Evolutionary conservation across 2,797 vertebrate species (phyloP).

Genomic region (Pseudochirops cupreus): DNA sequence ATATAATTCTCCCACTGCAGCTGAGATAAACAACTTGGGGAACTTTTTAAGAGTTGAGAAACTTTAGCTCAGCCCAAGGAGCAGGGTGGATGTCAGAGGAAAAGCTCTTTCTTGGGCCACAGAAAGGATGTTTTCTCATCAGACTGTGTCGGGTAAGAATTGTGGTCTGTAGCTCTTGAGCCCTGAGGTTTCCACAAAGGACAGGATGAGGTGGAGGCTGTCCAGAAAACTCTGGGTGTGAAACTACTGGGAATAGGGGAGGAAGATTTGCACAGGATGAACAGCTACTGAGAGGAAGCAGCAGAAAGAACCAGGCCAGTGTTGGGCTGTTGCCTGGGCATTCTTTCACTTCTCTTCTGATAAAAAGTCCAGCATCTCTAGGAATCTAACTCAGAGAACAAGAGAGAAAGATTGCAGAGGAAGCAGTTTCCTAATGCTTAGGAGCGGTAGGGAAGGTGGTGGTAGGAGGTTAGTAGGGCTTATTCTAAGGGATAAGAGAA

Average conservation of each 20-base stretch:
- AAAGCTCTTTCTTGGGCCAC: background rate
- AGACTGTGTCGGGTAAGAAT: background rate
- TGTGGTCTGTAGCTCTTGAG: background rate
- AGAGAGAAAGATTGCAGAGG: background rate
- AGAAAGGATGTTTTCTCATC: background rate
- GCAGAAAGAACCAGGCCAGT: background rate
- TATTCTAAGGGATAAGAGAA: background rate
- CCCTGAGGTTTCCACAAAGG: background rate
- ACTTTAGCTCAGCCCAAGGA: background rate
- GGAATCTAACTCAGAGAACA: background rate
- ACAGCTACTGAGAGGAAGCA: background rate
- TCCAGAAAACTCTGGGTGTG: background rate
- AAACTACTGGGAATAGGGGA: background rate
- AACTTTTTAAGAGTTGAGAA: background rate
- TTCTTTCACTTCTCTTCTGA: slow-evolving; percentile 10
- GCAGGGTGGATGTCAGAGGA: background rate
- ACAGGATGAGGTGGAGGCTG: slow-evolving; percentile 9
- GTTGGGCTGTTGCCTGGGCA: background rate
- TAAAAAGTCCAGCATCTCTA: background rate
- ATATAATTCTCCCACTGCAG: background rate
- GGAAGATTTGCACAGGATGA: background rate
- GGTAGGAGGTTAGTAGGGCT: background rate
- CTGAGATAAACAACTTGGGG: background rate
- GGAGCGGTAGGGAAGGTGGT: background rate
- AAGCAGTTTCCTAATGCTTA: background rate